Evolutionary conservation across 2,113 vertebrate species (phyloP), one percentile per base, ranked within the genome.

Genomic region (Candoia aspera): DNA sequence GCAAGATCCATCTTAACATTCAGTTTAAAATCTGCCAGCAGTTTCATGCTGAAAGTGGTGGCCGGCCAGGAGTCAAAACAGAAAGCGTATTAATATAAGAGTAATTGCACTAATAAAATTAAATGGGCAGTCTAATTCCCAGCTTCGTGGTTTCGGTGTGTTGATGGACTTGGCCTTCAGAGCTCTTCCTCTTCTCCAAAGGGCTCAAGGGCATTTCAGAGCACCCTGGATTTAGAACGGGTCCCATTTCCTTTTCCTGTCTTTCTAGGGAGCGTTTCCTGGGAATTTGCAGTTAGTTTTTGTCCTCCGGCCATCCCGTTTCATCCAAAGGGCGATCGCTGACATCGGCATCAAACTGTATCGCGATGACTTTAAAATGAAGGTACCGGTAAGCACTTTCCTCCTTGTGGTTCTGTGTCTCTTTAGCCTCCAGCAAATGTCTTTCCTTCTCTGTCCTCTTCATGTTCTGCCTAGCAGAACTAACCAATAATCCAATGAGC

Each of bases 321-420:
- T 99, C 88, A 97, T 99, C 93, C 99, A 99, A 94, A 98, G 98
- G 95, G 93, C 98, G 1, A 98, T 99, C 46, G 98, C 98, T 94
- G 99, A 99, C 95, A 98, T 99, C 8, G 99, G 98, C 93, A 98
- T 99, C 94, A 98, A 98, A 93, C 97, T 99, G 95, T 98, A 99
- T 85, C 98, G 97, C 58, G 98, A 99, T 96, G 99, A 99, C 97
- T 99, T 99, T 97, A 99, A 99, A 98, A 99, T 98, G 98, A 99
- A 99, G 98, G 99, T 99, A 98, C 98, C 98, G 97, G 98, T 98
- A 98, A 98, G 98, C 97, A 96, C 97, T 95, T 92, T 87, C 90
- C 92, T 62, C 91, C 90, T 58, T 58, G 87, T 92, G 90, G 73
- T 88, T 91, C 90, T 64, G 58, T 87, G 55, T 29, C 73, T 90